Evolutionary conservation across 2,797 vertebrate species (phyloP).

Genomic region (Lepilemur septentrionalis): DNA sequence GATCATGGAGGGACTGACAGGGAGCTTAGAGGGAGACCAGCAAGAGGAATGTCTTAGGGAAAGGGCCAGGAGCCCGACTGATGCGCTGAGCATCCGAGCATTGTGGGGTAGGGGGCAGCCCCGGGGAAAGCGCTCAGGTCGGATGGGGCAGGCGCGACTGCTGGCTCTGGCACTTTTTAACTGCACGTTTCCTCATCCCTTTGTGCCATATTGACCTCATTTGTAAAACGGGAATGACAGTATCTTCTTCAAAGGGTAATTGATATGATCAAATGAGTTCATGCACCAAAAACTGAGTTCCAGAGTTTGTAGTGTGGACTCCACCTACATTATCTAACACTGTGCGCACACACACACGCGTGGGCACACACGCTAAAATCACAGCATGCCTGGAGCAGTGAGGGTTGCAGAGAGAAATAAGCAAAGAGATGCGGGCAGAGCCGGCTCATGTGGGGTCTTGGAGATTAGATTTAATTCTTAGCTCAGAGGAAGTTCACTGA

Average conservation of each 20-base stretch:
- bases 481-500: not conserved
- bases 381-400: not conserved
- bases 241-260: not conserved
- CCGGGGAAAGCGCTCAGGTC: not conserved
- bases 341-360: too few species aligned
- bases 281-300: not conserved
- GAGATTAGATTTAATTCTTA: not conserved
- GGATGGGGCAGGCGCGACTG: accelerated
- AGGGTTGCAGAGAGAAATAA: not conserved
- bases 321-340: accelerated
- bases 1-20: not conserved
- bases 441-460: not conserved
- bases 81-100: too few species aligned
- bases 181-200: not conserved
- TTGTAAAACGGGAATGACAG: not conserved
- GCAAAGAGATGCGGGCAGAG: not conserved
- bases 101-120: accelerated
- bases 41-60: not conserved
- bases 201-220: not conserved
- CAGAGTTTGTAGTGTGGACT: not conserved
- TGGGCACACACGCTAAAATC: not conserved
- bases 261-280: not conserved
- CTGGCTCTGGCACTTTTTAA: not conserved
- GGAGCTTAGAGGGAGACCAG: not conserved
- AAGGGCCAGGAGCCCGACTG: not conserved